These are phyloP conservation scores for Thinocorus orbignyianus DNA, from an alignment of 2,113 vertebrate genomes.

Conservation along the genomic window DNA sequence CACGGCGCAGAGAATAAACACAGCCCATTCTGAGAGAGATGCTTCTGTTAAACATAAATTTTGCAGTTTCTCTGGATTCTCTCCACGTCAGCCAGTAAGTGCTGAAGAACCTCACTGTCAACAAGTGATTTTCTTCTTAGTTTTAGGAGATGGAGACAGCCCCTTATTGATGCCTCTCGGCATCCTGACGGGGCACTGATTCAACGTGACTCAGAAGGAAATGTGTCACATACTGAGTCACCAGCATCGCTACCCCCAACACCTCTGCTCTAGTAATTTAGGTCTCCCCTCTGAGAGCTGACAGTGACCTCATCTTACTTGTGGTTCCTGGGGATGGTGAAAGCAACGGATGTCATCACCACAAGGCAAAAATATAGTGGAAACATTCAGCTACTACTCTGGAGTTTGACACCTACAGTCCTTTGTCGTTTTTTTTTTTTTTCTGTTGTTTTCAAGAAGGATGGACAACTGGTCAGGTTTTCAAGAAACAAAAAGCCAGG, in stretches of 20 bases:
- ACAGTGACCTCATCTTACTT: background rate
- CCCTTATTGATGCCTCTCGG: background rate
- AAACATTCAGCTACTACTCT: background rate
- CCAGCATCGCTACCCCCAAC: background rate
- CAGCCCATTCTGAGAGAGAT: background rate
- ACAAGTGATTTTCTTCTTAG: background rate
- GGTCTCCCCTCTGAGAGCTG: background rate
- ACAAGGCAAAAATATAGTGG: background rate
- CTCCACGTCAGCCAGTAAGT: background rate
- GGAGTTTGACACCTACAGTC: background rate
- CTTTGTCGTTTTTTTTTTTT: background rate
- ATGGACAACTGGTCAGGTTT: background rate
- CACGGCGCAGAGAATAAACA: background rate
- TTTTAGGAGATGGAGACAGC: background rate
- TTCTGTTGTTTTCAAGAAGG: background rate
- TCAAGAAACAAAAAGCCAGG: background rate
- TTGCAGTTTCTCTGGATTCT: background rate
- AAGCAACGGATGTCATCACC: background rate
- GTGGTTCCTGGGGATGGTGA: background rate
- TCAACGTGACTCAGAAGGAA: slow-evolving; percentile 11
- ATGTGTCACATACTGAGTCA: slow-evolving; percentile 35
- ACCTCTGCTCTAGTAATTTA: background rate
- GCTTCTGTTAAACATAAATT: background rate
- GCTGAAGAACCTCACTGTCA: background rate
- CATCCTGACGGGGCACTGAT: background rate